These are phyloP conservation scores for Drosophila melanosoma DNA, from an alignment of 2,888 invertebrate genomes.

Conservation along the genomic window DNA sequence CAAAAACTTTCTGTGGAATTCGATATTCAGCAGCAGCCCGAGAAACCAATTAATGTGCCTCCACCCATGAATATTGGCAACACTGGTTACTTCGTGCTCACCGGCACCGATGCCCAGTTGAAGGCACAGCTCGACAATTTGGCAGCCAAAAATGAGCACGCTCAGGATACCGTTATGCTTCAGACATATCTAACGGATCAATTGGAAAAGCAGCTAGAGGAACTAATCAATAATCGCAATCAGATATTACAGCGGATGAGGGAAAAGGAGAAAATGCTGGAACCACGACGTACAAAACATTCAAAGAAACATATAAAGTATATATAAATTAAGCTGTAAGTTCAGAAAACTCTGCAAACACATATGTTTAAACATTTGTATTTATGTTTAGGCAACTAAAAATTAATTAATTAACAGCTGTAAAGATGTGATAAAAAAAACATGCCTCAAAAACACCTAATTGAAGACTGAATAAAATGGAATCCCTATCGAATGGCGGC, in stretches of 20 bases:
- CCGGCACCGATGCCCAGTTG: conserved; percentile 49
- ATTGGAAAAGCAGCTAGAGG: conserved; percentile 44
- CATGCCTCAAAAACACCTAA: background rate
- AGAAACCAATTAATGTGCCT: background rate
- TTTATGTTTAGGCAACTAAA: background rate
- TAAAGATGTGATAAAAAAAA: background rate
- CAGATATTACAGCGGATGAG: conserved; percentile 43
- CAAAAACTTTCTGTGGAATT: background rate
- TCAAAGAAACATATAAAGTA: conserved; percentile 25
- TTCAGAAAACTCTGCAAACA: background rate
- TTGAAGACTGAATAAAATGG: background rate
- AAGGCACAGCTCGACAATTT: conserved; percentile 38
- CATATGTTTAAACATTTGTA: background rate
- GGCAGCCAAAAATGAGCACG: conserved; percentile 1
- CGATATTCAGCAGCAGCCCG: background rate
- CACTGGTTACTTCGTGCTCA: conserved; percentile 59
- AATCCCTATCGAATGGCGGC: background rate
- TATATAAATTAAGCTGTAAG: conserved; percentile 15
- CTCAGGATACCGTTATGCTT: conserved; percentile 20
- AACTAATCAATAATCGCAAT: conserved; percentile 24
- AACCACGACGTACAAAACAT: conserved; percentile 1
- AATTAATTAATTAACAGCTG: background rate
- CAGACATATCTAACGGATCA: conserved; percentile 24
- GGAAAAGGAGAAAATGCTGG: conserved; percentile 32
- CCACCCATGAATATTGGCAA: conserved; percentile 34